These are phyloP conservation scores for Petrocephalus sullivani DNA, from an alignment of 2,797 vertebrate species.

Conservation along the genomic window DNA sequence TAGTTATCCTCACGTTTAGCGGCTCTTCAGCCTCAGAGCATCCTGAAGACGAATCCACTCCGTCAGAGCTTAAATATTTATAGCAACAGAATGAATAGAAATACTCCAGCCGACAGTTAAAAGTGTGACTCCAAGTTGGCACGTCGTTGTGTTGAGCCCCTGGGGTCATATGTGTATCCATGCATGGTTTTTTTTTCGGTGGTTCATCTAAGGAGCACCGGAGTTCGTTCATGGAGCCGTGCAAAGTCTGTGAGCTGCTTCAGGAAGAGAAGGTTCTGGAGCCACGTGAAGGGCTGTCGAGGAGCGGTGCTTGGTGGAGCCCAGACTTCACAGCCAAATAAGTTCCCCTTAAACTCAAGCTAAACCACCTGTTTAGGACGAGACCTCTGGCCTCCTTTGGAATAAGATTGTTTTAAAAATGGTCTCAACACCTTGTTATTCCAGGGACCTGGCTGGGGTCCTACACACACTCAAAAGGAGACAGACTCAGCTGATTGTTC, in stretches of 20 bases:
- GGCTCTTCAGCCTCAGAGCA: conserved; percentile 43
- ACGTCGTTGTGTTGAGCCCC: conserved; percentile 59
- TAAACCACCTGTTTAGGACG: background rate
- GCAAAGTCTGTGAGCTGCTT: background rate
- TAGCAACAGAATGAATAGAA: conserved; percentile 71
- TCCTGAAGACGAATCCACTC: conserved; percentile 72
- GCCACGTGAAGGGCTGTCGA: background rate
- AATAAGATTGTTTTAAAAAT: background rate
- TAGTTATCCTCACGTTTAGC: conserved; percentile 59
- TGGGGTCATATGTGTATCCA: conserved; percentile 32
- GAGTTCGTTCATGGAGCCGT: background rate
- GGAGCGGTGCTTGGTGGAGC: background rate
- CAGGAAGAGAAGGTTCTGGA: background rate
- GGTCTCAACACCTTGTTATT: background rate
- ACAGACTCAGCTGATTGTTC: background rate
- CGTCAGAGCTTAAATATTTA: conserved; percentile 80
- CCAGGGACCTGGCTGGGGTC: background rate
- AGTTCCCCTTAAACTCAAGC: background rate
- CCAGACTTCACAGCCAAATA: background rate
- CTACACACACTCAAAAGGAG: background rate
- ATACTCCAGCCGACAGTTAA: conserved; percentile 61
- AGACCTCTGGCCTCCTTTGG: background rate
- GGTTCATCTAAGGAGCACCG: background rate
- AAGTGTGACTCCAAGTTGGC: conserved; percentile 31
- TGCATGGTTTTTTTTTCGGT: background rate